Base-by-base conservation (phyloP, 2,888 invertebrate genomes). In the Drosophila kambysellisi region DNA sequence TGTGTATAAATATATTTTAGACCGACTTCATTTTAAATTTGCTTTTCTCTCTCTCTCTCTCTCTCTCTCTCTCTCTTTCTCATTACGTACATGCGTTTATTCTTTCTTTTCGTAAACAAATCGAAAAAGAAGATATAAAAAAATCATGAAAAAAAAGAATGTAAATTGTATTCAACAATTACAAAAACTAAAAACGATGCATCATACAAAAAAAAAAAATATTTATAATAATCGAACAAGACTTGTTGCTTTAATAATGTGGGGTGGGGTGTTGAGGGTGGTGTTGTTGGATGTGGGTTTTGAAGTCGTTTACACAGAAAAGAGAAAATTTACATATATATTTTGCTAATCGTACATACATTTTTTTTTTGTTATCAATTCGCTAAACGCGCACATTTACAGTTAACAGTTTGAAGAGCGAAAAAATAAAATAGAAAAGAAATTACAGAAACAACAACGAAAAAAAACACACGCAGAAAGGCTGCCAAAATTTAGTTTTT, bases 301-400 rank as follows among this genome's bases (percentile, higher is more conserved):
- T 37, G 29, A 30, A 41, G 9, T 53, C 11, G 41, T 35, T 58
- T 50, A 71, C 70, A 81, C 60, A 64, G 67, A 73, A 66, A 65
- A 64, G 56, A 70, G 54, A 64, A 70, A 58, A 58, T 81, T 50
- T 70, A 82, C 66, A 86, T 53, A 70, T 73, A 77, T 74, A 74
- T 69, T 82, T 83, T 64, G 76, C 88, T 83, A 88, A 71, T 84
- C 58, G 73, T 79, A 83, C 69, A 88, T 79, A 68, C 69, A 82
- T 79, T 77, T 69, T 43, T 25, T 25, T 69, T 77, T 76, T 51
- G 71, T 73, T 56, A 69, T 69, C 58, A 59, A 57, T 70, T 83
- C 46, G 59, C 61, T 77, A 70, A 65, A 48, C 71, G 72, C 81
- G 72, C 71, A 74, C 53, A 70, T 64, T 70, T 52, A 61, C 56